Evolutionary conservation across 1,140 invertebrate species (phyloP).

Genomic region (Lamellibrachia luymesi): DNA sequence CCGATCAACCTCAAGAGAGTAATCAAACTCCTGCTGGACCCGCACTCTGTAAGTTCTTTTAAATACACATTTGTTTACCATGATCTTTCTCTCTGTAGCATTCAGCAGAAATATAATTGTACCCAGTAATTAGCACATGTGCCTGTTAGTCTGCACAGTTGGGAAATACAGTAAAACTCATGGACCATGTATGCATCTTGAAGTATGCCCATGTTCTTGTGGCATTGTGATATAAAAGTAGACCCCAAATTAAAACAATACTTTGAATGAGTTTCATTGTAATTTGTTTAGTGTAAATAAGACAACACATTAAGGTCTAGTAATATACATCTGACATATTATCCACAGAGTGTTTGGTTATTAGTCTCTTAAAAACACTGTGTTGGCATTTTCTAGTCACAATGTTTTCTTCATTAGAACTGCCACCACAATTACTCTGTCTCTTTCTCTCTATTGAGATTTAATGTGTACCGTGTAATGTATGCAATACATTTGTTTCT

Average conservation of each 20-base stretch:
- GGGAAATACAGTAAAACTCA: too few relatives aligned
- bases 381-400: neutral
- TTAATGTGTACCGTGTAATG: neutral
- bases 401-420: neutral
- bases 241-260: too few relatives aligned
- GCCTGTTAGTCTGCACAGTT: too few relatives aligned
- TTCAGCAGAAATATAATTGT: too few relatives aligned
- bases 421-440: neutral
- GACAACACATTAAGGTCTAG: too few relatives aligned
- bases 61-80: neutral
- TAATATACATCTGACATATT: too few relatives aligned
- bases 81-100: too few relatives aligned
- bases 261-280: conserved; percentile 4
- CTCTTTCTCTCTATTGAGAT: neutral
- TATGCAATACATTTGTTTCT: neutral
- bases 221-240: too few relatives aligned
- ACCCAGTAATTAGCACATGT: too few relatives aligned
- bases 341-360: neutral
- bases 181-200: too few relatives aligned
- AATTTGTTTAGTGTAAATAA: neutral
- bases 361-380: neutral
- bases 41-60: conserved; percentile 51
- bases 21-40: conserved; percentile 55
- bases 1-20: conserved; percentile 51
- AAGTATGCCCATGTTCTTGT: too few relatives aligned